Conservation (phyloP, 2,113 vertebrate genomes). For the Camelus bactrianus region DNA sequence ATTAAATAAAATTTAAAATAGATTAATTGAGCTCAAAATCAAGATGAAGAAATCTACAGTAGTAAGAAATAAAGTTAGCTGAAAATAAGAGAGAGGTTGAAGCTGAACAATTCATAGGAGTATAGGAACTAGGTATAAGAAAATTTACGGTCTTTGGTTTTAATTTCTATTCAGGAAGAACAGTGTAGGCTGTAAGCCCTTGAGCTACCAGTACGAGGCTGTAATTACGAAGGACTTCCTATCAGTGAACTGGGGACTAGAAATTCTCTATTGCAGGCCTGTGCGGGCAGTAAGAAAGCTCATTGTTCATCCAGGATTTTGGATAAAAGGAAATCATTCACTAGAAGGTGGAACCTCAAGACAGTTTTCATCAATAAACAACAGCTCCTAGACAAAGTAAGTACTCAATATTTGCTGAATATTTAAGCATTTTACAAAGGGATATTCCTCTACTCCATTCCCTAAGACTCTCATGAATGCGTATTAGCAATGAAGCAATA, state of each 20-base stretch:
- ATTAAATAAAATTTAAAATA: neutral
- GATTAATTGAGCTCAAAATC: neutral
- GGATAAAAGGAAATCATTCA: neutral
- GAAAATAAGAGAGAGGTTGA: neutral
- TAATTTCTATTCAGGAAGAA: neutral
- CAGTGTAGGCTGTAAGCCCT: rapidly evolving
- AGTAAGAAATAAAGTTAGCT: neutral
- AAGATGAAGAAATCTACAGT: neutral
- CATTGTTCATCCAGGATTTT: neutral
- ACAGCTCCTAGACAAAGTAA: neutral
- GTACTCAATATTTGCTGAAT: neutral
- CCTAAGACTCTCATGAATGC: neutral
- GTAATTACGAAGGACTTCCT: neutral
- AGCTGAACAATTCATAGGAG: neutral
- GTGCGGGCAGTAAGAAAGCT: neutral
- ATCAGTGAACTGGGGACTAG: neutral
- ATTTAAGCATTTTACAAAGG: neutral
- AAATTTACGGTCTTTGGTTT: neutral
- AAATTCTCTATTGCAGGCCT: neutral
- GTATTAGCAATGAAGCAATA: neutral
- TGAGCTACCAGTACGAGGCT: neutral
- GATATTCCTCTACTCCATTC: neutral
- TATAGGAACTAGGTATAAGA: neutral
- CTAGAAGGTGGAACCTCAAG: neutral
- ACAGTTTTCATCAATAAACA: neutral